Percentiles rank a stretch among this genome's conserved stretches.
phyloP scores from a whole-genome alignment of 2,888 invertebrate genomes.

The Stomorhina lunata region DNA sequence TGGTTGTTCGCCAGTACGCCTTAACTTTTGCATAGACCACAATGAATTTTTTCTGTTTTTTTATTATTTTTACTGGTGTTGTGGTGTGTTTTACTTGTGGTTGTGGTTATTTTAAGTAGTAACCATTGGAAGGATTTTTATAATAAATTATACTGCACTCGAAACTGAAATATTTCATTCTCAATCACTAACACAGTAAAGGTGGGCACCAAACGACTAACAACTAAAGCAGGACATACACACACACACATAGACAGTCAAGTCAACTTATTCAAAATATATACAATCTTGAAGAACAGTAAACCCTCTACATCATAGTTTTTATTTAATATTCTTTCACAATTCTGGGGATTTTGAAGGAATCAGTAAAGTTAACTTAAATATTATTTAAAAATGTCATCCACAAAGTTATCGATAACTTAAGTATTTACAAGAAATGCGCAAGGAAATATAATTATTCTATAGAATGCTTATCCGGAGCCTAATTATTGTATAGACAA shows the following conservation, averaged over 20 bases:
- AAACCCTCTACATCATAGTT: too few relatives aligned
- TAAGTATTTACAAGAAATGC: too few relatives aligned
- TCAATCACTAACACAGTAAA: slow-evolving; percentile 63
- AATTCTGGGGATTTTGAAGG: too few relatives aligned
- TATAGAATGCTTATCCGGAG: too few relatives aligned
- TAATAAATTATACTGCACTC: slow-evolving; percentile 69
- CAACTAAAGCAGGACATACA: slow-evolving; percentile 10
- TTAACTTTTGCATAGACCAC: background rate
- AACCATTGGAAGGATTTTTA: slow-evolving; percentile 66
- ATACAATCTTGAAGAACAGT: too few relatives aligned
- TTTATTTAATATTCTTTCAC: too few relatives aligned
- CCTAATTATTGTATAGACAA: too few relatives aligned
- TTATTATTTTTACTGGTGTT: background rate
- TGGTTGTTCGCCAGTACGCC: slow-evolving; percentile 28
- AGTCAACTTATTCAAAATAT: too few relatives aligned
- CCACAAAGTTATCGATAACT: too few relatives aligned
- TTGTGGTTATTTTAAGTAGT: slow-evolving; percentile 63
- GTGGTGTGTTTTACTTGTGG: slow-evolving; percentile 47
- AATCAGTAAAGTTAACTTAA: too few relatives aligned
- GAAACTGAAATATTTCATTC: slow-evolving; percentile 70
- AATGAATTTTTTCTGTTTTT: background rate
- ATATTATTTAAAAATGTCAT: too few relatives aligned
- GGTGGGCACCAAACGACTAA: slow-evolving; percentile 34
- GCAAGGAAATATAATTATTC: too few relatives aligned
- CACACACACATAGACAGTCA: background rate